Conservation (phyloP, 2,113 vertebrate genomes). For the Coreoperca whiteheadi region DNA sequence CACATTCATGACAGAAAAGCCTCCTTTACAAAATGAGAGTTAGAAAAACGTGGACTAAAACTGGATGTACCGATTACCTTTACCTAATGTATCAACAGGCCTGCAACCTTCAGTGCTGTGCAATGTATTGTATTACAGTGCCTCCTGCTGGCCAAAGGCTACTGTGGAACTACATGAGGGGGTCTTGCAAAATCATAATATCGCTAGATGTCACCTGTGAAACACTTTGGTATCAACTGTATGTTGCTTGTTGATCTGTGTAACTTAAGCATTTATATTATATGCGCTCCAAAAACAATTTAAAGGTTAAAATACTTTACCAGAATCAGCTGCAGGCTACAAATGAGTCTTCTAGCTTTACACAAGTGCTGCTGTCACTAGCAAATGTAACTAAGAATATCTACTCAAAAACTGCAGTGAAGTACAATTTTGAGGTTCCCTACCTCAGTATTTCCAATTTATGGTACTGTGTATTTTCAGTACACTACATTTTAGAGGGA, state of each 20-base stretch:
- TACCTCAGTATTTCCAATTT: not conserved
- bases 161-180: not conserved
- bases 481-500: not conserved
- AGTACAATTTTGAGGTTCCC: not conserved
- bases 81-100: not conserved
- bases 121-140: constrained; percentile 38
- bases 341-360: not conserved
- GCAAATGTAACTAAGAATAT: not conserved
- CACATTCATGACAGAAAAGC: no score
- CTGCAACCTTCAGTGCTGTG: not conserved
- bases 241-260: not conserved
- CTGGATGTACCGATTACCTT: constrained; percentile 1
- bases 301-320: not conserved
- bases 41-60: no score
- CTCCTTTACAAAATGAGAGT: no score
- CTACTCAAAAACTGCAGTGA: not conserved
- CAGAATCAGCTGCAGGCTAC: not conserved
- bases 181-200: not conserved
- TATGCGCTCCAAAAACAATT: not conserved
- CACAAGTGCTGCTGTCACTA: not conserved
- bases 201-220: constrained; percentile 11
- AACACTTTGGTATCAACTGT: not conserved
- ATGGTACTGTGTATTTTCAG: not conserved
- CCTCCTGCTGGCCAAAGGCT: constrained; percentile 53
- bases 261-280: not conserved